A percentile compares a stretch with the other conserved stretches of the same genome.
Evolutionary conservation across 2,113 vertebrate genomes (phyloP).

Genomic region (Zeus faber): DNA sequence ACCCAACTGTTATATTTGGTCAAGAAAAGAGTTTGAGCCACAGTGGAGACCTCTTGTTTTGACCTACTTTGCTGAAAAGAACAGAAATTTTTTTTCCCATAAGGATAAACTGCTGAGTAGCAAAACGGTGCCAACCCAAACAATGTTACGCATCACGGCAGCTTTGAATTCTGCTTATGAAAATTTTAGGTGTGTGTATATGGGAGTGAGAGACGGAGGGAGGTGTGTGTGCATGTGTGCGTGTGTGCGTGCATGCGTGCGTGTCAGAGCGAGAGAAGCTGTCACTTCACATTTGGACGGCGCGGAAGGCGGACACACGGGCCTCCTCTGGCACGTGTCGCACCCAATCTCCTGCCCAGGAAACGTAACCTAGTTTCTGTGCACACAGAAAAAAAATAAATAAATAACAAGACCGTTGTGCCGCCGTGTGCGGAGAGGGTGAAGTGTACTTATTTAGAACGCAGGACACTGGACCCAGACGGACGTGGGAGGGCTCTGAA

Average conservation of each 20-base stretch:
- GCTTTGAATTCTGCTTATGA: conserved; percentile 31
- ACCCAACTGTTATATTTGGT: neutral
- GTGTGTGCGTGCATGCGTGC: conserved; percentile 8
- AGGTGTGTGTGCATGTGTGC: neutral
- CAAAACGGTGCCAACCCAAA: conserved; percentile 29
- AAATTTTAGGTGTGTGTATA: conserved; percentile 28
- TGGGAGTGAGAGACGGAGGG: too few species aligned
- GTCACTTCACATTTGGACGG: conserved; percentile 41
- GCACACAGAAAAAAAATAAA: conserved; percentile 3
- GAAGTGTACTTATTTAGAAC: too few species aligned
- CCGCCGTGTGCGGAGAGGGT: too few species aligned
- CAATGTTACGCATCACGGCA: conserved; percentile 14
- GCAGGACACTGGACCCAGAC: too few species aligned
- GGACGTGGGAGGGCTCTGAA: too few species aligned
- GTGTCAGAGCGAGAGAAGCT: conserved; percentile 17
- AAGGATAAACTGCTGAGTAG: conserved; percentile 30
- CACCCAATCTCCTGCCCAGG: conserved; percentile 48
- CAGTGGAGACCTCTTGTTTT: neutral
- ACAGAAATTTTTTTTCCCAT: conserved; percentile 17
- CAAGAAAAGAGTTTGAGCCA: neutral
- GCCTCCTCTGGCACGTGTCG: conserved; percentile 56
- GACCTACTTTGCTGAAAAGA: conserved; percentile 4
- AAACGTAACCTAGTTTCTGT: conserved; percentile 58
- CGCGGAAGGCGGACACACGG: conserved; percentile 37
- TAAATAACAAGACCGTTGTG: too few species aligned